Evolutionary conservation across 2,888 invertebrate species (phyloP).

Genomic region (Ochropacha duplaris): DNA sequence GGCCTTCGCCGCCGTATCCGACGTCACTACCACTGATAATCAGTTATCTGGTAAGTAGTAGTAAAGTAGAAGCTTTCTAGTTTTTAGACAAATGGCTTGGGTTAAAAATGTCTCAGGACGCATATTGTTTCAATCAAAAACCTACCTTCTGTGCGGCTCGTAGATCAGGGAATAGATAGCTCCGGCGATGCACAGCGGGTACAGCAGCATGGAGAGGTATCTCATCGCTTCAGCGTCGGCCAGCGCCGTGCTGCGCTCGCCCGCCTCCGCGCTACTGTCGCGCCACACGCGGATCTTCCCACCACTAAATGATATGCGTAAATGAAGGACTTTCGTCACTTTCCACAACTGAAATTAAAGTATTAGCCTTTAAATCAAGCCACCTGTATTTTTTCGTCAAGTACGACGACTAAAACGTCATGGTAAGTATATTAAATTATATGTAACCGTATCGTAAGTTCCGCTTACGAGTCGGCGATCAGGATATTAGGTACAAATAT

Average conservation of each 20-base stretch:
- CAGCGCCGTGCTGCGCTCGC: slow-evolving; percentile 90
- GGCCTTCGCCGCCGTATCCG: too few species aligned
- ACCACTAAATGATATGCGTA: slow-evolving; percentile 81
- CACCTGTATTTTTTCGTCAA: too few species aligned
- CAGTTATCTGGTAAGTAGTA: too few species aligned
- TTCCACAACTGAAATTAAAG: slow-evolving; percentile 93
- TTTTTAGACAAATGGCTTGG: too few species aligned
- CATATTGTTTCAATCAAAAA: background rate
- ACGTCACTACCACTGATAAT: too few species aligned
- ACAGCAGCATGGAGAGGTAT: slow-evolving; percentile 93
- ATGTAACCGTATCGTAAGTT: too few species aligned
- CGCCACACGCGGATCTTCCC: slow-evolving; percentile 54
- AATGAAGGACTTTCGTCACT: slow-evolving; percentile 93
- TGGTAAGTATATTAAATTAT: too few species aligned
- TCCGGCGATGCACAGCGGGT: slow-evolving; percentile 93
- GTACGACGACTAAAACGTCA: too few species aligned
- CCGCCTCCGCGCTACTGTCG: slow-evolving; percentile 74
- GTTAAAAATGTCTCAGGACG: too few species aligned
- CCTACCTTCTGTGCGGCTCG: slow-evolving; percentile 95
- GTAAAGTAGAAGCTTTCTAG: too few species aligned
- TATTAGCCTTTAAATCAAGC: background rate
- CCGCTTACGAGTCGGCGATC: too few species aligned
- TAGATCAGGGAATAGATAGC: slow-evolving; percentile 96
- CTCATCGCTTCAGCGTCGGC: slow-evolving; percentile 97
- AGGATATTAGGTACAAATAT: too few species aligned